These are phyloP conservation scores for Eudyptes chrysolophus DNA, from an alignment of 2,113 vertebrate species.

Conservation along the genomic window DNA sequence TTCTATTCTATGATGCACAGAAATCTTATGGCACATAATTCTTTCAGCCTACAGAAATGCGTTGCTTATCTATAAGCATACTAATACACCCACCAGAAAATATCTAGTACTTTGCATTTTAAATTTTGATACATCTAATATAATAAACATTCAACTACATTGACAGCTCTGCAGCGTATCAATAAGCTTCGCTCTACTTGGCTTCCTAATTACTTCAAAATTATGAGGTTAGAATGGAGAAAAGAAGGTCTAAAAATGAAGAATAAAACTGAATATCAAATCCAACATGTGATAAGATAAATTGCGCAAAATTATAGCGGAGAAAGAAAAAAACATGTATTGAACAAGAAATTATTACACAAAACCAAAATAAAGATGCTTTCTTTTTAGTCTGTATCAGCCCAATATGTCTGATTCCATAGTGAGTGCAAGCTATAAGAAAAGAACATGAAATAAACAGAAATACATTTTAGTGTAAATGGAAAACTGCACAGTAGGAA, in stretches of 20 bases:
- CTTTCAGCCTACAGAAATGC: not conserved
- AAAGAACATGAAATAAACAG: not conserved
- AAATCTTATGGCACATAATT: not conserved
- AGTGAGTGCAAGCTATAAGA: not conserved
- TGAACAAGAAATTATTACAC: not conserved
- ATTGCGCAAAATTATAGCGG: not conserved
- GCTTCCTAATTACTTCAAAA: not conserved
- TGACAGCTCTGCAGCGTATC: not conserved
- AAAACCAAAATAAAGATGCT: not conserved
- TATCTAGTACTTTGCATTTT: not conserved
- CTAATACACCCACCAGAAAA: not conserved
- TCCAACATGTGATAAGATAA: not conserved
- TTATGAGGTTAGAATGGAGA: not conserved
- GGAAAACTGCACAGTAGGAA: not conserved
- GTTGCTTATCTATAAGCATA: not conserved
- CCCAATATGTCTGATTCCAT: not conserved
- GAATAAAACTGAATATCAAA: not conserved
- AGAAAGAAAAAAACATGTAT: not conserved
- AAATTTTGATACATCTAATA: not conserved
- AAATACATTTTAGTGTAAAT: not conserved
- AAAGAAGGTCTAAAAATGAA: not conserved
- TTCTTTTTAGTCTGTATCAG: not conserved
- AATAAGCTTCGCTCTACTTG: not conserved
- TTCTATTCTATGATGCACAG: not conserved
- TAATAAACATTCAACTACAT: not conserved